Conservation (phyloP, 2,113 vertebrate species). For the Furnarius figulus region DNA sequence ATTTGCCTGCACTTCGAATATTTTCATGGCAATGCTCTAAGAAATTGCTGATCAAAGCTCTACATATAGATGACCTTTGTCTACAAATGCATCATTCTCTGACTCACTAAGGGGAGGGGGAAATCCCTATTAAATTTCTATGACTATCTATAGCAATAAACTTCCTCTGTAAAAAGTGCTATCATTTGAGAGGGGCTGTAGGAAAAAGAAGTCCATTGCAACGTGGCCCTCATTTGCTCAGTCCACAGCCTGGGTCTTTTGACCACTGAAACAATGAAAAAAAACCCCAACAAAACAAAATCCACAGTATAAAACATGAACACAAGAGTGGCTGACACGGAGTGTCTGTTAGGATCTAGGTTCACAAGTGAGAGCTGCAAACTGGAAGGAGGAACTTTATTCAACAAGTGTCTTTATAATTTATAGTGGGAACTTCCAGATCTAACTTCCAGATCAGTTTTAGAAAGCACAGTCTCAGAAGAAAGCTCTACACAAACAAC, state of each 20-base stretch:
- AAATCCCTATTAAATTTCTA: background rate
- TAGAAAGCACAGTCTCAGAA: background rate
- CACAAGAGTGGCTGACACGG: background rate
- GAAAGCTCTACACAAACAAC: background rate
- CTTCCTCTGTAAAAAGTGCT: background rate
- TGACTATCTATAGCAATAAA: background rate
- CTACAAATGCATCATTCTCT: background rate
- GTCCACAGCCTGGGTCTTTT: background rate
- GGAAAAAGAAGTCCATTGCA: background rate
- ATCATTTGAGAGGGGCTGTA: background rate
- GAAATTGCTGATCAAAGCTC: background rate
- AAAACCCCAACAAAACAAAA: fast-evolving
- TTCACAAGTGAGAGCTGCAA: background rate
- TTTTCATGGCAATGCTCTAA: background rate
- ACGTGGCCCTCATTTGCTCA: background rate
- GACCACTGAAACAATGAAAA: background rate
- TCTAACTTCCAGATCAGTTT: background rate
- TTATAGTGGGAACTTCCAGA: background rate
- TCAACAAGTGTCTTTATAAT: background rate
- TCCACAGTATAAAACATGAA: background rate
- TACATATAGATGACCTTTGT: background rate
- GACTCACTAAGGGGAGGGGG: background rate
- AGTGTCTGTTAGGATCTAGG: background rate
- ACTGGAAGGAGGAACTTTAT: background rate
- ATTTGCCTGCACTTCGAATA: background rate